phyloP scores from a whole-genome alignment of 2,113 vertebrate species.

The Nyctereutes procyonoides region DNA sequence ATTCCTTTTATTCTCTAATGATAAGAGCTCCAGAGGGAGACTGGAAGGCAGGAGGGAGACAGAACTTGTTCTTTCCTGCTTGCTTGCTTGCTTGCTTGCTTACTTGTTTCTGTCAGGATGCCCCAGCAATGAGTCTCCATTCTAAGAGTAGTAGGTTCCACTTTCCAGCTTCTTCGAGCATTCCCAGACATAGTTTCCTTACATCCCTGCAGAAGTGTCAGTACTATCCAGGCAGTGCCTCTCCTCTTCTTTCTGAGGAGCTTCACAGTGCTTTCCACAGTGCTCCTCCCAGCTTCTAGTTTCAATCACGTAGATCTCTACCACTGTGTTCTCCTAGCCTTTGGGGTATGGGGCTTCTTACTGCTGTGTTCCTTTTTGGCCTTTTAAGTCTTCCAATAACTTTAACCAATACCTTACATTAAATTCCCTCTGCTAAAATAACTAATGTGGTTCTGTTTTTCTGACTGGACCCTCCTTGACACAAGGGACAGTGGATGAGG shows the following conservation, averaged over 20 bases:
- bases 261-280: neutral
- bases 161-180: neutral
- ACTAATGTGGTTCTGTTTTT: neutral
- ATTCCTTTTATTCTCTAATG: neutral
- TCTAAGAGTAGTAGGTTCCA: neutral
- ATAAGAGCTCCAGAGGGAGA: neutral
- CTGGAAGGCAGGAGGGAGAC: neutral
- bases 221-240: neutral
- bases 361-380: neutral
- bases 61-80: neutral
- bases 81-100: neutral
- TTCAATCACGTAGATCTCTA: neutral
- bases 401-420: neutral
- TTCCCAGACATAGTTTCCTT: neutral
- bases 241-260: neutral
- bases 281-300: neutral
- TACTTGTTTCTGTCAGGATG: neutral
- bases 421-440: neutral
- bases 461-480: neutral
- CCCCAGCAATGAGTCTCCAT: neutral
- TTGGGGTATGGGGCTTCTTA: neutral
- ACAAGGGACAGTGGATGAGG: neutral
- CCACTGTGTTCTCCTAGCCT: neutral
- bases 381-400: neutral
- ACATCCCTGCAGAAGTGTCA: neutral